Evolutionary conservation across 2,888 invertebrate species (phyloP).

Genomic region (Branchipolynoe longqiensis): DNA sequence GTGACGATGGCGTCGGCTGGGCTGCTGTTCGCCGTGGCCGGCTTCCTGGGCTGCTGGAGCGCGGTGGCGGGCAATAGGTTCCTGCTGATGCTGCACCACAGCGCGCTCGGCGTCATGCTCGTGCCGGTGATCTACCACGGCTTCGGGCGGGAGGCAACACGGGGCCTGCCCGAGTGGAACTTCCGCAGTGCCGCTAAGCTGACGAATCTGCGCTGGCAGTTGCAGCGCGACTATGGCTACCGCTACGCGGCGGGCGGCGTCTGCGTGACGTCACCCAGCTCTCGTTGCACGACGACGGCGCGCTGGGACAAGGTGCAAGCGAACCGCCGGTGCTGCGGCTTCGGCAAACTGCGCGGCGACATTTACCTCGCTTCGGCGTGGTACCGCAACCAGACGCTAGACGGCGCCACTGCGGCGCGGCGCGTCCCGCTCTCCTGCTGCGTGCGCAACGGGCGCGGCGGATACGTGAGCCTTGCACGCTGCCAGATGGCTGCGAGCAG

Average conservation of each 20-base stretch:
- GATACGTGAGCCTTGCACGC: background rate
- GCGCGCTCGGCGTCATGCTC: background rate
- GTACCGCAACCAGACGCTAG: background rate
- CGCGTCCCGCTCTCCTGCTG: slow-evolving; percentile 14
- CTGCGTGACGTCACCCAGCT: too few relatives aligned
- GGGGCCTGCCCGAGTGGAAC: background rate
- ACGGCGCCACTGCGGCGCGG: background rate
- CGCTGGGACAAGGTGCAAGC: background rate
- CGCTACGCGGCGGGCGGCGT: background rate
- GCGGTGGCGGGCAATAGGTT: background rate
- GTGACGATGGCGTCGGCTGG: background rate
- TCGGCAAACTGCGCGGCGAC: background rate
- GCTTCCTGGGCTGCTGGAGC: slow-evolving; percentile 13
- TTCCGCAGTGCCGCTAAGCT: background rate
- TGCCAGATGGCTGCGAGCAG: background rate
- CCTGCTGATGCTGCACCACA: background rate
- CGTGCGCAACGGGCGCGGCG: background rate
- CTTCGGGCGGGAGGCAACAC: slow-evolving; percentile 4
- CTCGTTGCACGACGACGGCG: background rate
- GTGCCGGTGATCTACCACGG: slow-evolving; percentile 26
- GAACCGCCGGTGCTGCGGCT: background rate
- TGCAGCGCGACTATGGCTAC: background rate
- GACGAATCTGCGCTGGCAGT: background rate
- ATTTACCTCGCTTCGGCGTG: background rate
- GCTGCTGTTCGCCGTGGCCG: background rate